Evolutionary conservation across 2,113 vertebrate genomes (phyloP), one percentile per base, ranked within the genome.

Genomic region (Notarius quadriscutis): DNA sequence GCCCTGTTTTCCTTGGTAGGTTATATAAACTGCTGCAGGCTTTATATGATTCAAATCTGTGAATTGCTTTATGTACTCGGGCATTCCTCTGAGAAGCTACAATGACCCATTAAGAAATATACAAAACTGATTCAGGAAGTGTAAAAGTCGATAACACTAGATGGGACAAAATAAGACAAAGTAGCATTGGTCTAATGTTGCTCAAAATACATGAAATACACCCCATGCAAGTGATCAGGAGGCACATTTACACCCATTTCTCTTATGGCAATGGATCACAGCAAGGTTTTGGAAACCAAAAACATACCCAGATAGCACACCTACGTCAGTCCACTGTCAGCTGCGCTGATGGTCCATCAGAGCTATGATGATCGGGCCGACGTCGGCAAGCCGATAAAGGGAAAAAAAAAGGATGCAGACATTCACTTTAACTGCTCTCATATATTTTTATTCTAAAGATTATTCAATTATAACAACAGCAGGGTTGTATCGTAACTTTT

Each of bases 21-120:
- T 86, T 81, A 57, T 84, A 51, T 75, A 87, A 90, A 87, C 69
- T 77, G 25, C 81, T 90, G 67, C 67, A 80, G 63, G 74, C 25
- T 63, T 80, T 63, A 63, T 65, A 51, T 57, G 57, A 81, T 65
- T 84, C 69, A 84, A 62, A 84, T 84, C 30, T 62, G 72, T 84
- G 55, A 72, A 82, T 22, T 48, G 34, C 30, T 69, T 85, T 85
- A 86, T 85, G 50, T 79, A 86, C 79, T 69, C 12, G 20, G 34
- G 53, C 79, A 62, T 88, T 90, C 60, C 79, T 81, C 71, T 86
- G 27, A 81, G 41, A 88, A 79, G 60, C 84, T 67, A 60, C 50
- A 80, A 27, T 65, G 63, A 72, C 62, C 25, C 34, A 67, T 72
- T 69, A 86, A 80, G 20, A 67, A 79, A 41, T 48, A 53, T 62